These are phyloP conservation scores for Basileuterus tristriatus DNA, from an alignment of 2,797 vertebrate species.

Conservation along the genomic window DNA sequence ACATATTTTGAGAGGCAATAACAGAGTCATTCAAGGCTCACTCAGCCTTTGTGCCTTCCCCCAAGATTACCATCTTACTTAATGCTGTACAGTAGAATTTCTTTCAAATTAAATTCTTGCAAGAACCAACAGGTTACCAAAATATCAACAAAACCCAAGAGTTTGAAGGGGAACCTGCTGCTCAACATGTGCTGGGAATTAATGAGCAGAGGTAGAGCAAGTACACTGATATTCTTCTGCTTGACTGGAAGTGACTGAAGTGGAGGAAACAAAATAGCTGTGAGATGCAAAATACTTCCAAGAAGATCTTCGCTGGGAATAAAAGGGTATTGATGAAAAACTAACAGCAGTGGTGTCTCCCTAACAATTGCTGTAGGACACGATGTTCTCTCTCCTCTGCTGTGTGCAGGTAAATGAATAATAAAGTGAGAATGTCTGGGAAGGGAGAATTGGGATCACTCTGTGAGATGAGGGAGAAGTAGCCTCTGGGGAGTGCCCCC, in stretches of 20 bases:
- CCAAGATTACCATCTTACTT: neutral
- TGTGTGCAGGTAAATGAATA: neutral
- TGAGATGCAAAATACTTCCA: conserved; percentile 1
- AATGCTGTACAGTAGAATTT: neutral
- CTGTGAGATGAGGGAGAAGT: neutral
- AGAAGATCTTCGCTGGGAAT: conserved; percentile 8
- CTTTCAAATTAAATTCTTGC: neutral
- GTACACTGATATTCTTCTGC: neutral
- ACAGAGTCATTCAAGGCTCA: neutral
- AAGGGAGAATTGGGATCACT: neutral
- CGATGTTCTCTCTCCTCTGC: conserved; percentile 24
- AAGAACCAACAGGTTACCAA: neutral
- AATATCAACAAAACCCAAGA: neutral
- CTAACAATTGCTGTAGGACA: conserved; percentile 18
- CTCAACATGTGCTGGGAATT: conserved; percentile 8
- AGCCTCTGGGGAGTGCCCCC: neutral
- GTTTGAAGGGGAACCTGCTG: neutral
- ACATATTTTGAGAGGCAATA: neutral
- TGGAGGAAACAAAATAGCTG: conserved; percentile 19
- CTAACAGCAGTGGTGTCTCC: conserved; percentile 25
- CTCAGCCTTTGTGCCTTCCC: neutral
- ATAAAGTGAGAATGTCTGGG: neutral
- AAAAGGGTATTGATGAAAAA: conserved; percentile 42
- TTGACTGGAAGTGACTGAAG: conserved; percentile 16
- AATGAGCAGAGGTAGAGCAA: neutral